phyloP scores from a whole-genome alignment of 2,888 invertebrate species.

The Desoria tigrina region DNA sequence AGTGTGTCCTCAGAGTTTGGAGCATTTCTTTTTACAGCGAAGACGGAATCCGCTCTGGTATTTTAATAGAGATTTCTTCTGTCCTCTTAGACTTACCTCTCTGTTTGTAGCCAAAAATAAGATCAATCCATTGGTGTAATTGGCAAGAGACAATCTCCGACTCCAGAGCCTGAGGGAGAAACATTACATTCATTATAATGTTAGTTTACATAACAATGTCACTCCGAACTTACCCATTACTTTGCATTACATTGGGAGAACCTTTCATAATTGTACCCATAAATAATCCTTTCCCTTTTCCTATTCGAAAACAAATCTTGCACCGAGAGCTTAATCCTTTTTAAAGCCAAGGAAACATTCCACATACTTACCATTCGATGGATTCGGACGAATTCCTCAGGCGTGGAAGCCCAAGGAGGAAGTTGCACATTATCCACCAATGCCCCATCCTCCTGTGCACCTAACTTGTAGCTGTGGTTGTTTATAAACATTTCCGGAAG shows the following conservation, averaged over 20 bases:
- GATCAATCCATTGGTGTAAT: constrained; percentile 99
- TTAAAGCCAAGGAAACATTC: too few relatives aligned
- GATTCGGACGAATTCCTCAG: constrained; percentile 96
- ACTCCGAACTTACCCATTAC: constrained; percentile 15
- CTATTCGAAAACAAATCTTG: neutral
- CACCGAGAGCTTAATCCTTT: neutral
- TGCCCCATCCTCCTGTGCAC: constrained; percentile 79
- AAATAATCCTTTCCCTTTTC: constrained; percentile 19
- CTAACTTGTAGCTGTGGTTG: constrained; percentile 78
- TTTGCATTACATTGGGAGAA: constrained; percentile 18
- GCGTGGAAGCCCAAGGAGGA: constrained; percentile 95
- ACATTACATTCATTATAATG: constrained; percentile 20
- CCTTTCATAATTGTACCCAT: constrained; percentile 12
- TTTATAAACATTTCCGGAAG: constrained; percentile 98
- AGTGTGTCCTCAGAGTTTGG: too few relatives aligned
- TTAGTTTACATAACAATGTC: constrained; percentile 17
- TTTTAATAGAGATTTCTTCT: constrained; percentile 13
- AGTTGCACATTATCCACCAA: constrained; percentile 81
- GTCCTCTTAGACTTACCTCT: constrained; percentile 67
- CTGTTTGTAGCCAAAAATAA: constrained; percentile 99
- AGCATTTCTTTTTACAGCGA: too few relatives aligned
- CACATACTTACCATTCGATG: constrained; percentile 77
- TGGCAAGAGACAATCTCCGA: constrained; percentile 99
- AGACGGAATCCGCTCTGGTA: neutral
- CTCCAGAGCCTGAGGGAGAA: constrained; percentile 75